These are phyloP conservation scores for Danionella dracula DNA, from an alignment of 2,797 vertebrate species.

Conservation along the genomic window DNA sequence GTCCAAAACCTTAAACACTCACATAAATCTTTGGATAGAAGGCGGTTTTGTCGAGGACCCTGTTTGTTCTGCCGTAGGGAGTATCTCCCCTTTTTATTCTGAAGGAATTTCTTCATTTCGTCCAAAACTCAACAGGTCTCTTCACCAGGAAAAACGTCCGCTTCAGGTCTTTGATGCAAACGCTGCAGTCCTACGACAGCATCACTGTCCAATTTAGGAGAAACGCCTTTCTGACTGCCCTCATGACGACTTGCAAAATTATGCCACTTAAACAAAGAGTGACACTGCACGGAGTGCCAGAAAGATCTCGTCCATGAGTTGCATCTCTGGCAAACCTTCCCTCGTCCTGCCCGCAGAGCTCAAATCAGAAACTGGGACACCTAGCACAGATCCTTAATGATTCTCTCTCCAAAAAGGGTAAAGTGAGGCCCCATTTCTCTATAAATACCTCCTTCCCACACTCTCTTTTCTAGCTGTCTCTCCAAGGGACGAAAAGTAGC, in stretches of 20 bases:
- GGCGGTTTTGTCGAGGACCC: slow-evolving; percentile 41
- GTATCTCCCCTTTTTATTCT: slow-evolving; percentile 63
- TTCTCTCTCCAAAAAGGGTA: slow-evolving; percentile 76
- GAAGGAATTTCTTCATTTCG: slow-evolving; percentile 69
- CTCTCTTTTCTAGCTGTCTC: slow-evolving; percentile 69
- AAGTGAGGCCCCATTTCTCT: slow-evolving; percentile 80
- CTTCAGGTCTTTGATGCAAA: slow-evolving; percentile 30
- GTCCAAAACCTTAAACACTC: slow-evolving; percentile 59
- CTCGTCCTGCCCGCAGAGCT: slow-evolving; percentile 65
- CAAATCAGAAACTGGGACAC: slow-evolving; percentile 78
- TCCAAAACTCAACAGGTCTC: slow-evolving; percentile 33
- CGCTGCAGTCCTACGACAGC: slow-evolving; percentile 23
- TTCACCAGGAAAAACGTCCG: slow-evolving; percentile 47
- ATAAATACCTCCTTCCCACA: slow-evolving; percentile 75
- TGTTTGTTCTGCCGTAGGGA: slow-evolving; percentile 66
- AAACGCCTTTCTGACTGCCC: slow-evolving; percentile 25
- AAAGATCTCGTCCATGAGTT: slow-evolving; percentile 58
- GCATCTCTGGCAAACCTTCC: slow-evolving; percentile 52
- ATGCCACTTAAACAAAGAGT: slow-evolving; percentile 47
- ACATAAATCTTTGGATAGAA: slow-evolving; percentile 76
- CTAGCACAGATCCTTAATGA: slow-evolving; percentile 72
- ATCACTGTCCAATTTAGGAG: not conserved
- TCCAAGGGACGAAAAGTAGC: slow-evolving; percentile 74
- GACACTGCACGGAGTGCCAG: slow-evolving; percentile 55
- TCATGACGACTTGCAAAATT: slow-evolving; percentile 47